phyloP scores from a whole-genome alignment of 2,797 vertebrate genomes.

The Sebastes cheni region DNA sequence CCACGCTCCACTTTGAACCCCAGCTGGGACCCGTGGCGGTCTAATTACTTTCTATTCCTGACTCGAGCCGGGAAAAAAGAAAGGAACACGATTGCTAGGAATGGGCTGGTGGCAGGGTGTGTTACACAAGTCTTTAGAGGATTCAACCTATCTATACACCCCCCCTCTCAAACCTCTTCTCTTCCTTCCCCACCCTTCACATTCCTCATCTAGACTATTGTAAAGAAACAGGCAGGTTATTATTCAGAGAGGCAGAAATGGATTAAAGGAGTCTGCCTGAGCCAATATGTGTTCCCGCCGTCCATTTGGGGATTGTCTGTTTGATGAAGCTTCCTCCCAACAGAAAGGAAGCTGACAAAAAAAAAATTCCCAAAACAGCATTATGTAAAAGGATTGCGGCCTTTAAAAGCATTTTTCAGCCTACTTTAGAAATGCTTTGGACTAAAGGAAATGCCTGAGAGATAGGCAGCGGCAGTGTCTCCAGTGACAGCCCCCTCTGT shows the following conservation, averaged over 20 bases:
- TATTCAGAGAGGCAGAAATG: slow-evolving; percentile 54
- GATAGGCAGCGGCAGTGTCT: slow-evolving; percentile 23
- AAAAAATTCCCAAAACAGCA: slow-evolving; percentile 42
- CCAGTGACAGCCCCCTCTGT: slow-evolving; percentile 21
- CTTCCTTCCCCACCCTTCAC: slow-evolving; percentile 7
- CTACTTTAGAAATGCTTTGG: slow-evolving; percentile 38
- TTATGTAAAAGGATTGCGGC: slow-evolving; percentile 53
- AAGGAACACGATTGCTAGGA: slow-evolving; percentile 29
- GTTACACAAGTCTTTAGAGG: slow-evolving; percentile 34
- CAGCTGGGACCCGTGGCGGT: slow-evolving; percentile 66
- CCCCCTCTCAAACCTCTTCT: neutral
- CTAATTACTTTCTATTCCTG: slow-evolving; percentile 86
- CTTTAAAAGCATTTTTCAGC: slow-evolving; percentile 38
- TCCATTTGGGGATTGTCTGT: slow-evolving; percentile 56
- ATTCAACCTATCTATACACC: slow-evolving; percentile 15
- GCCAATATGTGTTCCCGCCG: slow-evolving; percentile 56
- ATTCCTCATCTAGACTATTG: slow-evolving; percentile 26
- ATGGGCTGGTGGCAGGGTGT: slow-evolving; percentile 36
- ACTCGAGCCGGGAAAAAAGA: slow-evolving; percentile 51
- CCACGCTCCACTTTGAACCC: slow-evolving; percentile 78
- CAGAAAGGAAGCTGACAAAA: slow-evolving; percentile 39
- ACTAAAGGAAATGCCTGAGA: slow-evolving; percentile 31
- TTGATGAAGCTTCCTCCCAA: slow-evolving; percentile 60
- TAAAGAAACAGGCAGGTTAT: slow-evolving; percentile 54
- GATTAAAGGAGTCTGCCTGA: slow-evolving; percentile 62